Evolutionary conservation across 2,797 vertebrate genomes (phyloP), one percentile per base, ranked within the genome.

Genomic region (Novumbra hubbsi): DNA sequence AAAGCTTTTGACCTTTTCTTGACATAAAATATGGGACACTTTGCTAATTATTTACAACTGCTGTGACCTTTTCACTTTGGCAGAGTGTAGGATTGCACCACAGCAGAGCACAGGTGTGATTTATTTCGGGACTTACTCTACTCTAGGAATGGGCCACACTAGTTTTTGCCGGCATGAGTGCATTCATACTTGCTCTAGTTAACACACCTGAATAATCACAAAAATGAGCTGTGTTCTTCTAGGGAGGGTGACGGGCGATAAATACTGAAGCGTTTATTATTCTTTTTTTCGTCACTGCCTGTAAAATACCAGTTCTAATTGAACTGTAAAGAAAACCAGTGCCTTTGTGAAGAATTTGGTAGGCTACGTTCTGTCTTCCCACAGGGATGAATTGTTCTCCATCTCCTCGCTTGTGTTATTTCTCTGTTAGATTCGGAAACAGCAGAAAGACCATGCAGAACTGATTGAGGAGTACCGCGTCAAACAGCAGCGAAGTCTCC

Each of bases 401-500:
- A 41, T 16, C 49, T 4, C 67, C 17, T 24, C 15, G 0, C 3
- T 30, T 28, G 11, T 48, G 17, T 27, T 70, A 9, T n/a, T 17
- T 71, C 48, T 15, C 41, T 11, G 79, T 12, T 72, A 99, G 98
- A 98, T 99, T 76, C 94, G 97, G 55, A 99, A 98, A 82, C 97
- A 99, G 80, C 98, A 98, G 92, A 99, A 99, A 76, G 97, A 99
- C 52, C 97, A 99, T 0, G 92, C 96, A 0, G 98, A 98, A 78
- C 92, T 99, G 12, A 99, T 99, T 0, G 98, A 99, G 70, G 97
- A 99, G 70, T 99, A 98, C 78, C 90, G 94, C 4, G 94, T 93
- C 84, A 97, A 98, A 21, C 93, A 94, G 80, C 91, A 82, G 86
- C 88, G 89, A 72, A 83, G 84, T 1, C 73, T 94, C 76, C 86